Conservation (phyloP, 2,888 invertebrate genomes). For the Hydroisotoma schaefferi region DNA sequence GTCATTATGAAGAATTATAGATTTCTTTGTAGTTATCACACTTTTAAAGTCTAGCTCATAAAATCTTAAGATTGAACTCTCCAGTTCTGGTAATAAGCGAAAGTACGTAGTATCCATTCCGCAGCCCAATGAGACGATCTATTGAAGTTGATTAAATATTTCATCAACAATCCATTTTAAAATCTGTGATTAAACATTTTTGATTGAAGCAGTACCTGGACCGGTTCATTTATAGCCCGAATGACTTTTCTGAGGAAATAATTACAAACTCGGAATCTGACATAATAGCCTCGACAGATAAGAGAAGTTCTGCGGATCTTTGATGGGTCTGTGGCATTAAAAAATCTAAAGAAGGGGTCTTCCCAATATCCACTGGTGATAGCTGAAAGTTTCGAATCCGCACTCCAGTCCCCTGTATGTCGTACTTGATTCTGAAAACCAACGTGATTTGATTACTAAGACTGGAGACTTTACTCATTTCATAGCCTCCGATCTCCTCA, state of each 20-base stretch:
- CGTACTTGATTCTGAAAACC: constrained; percentile 34
- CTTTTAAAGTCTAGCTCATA: constrained; percentile 44
- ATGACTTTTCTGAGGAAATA: constrained; percentile 41
- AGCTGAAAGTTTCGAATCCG: constrained; percentile 41
- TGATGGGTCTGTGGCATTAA: constrained; percentile 34
- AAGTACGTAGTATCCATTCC: constrained; percentile 47
- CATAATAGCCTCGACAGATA: constrained; percentile 46
- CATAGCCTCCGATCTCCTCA: no score
- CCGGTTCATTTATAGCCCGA: constrained; percentile 21
- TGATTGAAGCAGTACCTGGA: no score
- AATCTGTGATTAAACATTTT: background rate
- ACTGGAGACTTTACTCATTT: no score
- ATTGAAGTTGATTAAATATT: no score
- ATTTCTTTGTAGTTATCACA: constrained; percentile 34
- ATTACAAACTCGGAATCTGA: constrained; percentile 45
- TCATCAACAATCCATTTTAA: no score
- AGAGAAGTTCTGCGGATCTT: constrained; percentile 43
- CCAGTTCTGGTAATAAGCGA: constrained; percentile 38
- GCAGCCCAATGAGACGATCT: constrained; percentile 44
- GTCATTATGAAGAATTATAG: constrained; percentile 32
- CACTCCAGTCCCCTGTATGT: constrained; percentile 47
- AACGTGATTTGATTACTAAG: background rate
- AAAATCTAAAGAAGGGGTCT: constrained; percentile 43
- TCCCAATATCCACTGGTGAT: constrained; percentile 46
- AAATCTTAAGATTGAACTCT: constrained; percentile 29